Evolutionary conservation across 2,113 vertebrate species (phyloP), one percentile per base, ranked within the genome.

Genomic region (Spilogale gracilis): DNA sequence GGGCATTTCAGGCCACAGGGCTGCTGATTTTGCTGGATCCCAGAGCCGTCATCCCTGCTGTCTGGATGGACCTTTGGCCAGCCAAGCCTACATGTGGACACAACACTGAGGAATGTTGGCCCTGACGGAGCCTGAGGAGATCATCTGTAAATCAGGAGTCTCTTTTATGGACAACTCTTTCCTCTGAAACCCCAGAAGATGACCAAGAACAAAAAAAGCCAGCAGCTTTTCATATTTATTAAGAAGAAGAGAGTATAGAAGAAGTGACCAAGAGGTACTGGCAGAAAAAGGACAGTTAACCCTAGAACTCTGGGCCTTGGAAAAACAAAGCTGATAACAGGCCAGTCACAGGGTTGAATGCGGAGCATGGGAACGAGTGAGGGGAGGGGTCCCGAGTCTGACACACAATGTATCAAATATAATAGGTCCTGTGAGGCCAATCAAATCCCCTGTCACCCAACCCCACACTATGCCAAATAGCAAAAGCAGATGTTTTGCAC

Each of bases 401-500:
- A 98, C 98, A 91, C 98, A 65, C 98, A 98, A 96, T 98, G 98
- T 97, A 98, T 98, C 98, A 98, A 98, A 98, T 96, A 97, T 96
- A 98, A 98, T 98, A 98, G 98, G 98, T 98, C 98, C 98, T 98
- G 56, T 30, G 98, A 98, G 98, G 90, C 92, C 98, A 98, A 98
- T 99, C 98, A 98, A 96, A 96, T 97, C 74, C 82, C 95, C 94
- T 94, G 97, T 97, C 98, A 98, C 97, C 98, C 97, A 98, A 96
- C 89, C 93, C 93, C 98, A 98, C 20, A 20, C 92, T 98, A 98
- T 92, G 97, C 97, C 98, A 99, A 98, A 99, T 98, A 99, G 98
- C 97, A 98, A 99, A 99, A 99, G 98, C 98, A 99, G 99, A 99
- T 99, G 98, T 98, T 98, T 98, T 96, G 58, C 82, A 98, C 97